Base-by-base conservation (phyloP, 2,113 vertebrate genomes). In the Synchiropus splendidus region DNA sequence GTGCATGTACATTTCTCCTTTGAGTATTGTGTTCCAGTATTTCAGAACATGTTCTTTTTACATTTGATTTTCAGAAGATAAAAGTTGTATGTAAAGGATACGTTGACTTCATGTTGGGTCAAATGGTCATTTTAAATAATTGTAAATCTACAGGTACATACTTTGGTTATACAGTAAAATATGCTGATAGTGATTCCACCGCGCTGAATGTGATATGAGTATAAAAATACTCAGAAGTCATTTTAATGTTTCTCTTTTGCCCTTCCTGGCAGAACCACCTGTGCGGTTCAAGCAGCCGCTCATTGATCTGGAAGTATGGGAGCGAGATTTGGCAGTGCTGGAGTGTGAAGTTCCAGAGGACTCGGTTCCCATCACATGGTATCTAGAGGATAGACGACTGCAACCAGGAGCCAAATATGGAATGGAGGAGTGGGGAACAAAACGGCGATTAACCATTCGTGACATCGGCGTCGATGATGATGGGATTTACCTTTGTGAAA, bases 281-380 rank as follows among this genome's bases (percentile, higher is more conserved):
- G 86, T 94, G 46, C 81, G 78, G 44, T 99, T 99, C 78, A 87
- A 90, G 11, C 82, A 87, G 61, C 92, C 91, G 13, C 80, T 99
- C 47, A 87, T 81, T 31, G 92, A 99, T 0, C 85, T 95, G 18
- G 90, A 96, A 68, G 94, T 97, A 34, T 85, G 81, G 10, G 95
- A 99, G 64, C 69, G 78, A 2, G 90, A 94, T 50, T 88, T 92
- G 1, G 95, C 85, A 0, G 77, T 99, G 61, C 80, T 99, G 27
- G 95, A 99, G 74, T 99, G 95, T 65, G 90, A 94, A 73, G 95
- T 99, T 14, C 94, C 95, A 0, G 82, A 92, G 58, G 89, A 92
- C 58, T 88, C 89, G 15, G 90, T 94, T 37, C 84, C 89, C 39
- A 96, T 93, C 0, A 79, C 89, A 21, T 98, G 95, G 95, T 98